Evolutionary conservation across 2,888 invertebrate genomes (phyloP).

Genomic region (Cryptus armator): DNA sequence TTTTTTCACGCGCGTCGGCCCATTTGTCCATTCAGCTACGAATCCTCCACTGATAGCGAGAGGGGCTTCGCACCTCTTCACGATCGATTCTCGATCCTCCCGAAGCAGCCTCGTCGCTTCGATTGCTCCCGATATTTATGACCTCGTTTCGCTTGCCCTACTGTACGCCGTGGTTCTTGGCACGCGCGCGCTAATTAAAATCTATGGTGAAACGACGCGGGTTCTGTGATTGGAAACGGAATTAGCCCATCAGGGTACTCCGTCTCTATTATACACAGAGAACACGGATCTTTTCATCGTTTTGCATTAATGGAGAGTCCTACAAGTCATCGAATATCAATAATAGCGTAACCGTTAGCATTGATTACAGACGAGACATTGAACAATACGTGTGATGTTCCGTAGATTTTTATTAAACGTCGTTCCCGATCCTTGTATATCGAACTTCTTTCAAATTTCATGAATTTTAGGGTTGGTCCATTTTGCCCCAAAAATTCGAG

Average conservation of each 20-base stretch:
- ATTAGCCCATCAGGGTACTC: conserved; percentile 42
- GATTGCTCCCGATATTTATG: conserved; percentile 67
- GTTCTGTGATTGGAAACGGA: conserved; percentile 59
- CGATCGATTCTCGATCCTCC: conserved; percentile 59
- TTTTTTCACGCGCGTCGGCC: conserved; percentile 46
- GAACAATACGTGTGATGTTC: neutral
- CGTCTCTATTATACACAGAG: conserved; percentile 18
- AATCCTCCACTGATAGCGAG: conserved; percentile 32
- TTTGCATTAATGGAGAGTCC: neutral
- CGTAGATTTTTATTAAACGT: too few relatives aligned
- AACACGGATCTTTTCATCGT: neutral
- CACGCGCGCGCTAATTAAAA: conserved; percentile 64
- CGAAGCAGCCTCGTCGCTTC: conserved; percentile 48
- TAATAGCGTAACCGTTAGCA: neutral
- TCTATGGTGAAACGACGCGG: conserved; percentile 50
- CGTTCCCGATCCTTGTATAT: too few relatives aligned
- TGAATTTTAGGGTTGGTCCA: too few relatives aligned
- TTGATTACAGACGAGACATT: neutral
- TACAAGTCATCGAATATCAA: neutral
- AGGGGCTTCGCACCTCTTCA: conserved; percentile 36
- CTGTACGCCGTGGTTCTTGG: conserved; percentile 23
- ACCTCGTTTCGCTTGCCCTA: conserved; percentile 42
- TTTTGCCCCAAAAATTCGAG: too few relatives aligned
- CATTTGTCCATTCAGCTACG: conserved; percentile 38
- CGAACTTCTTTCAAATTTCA: too few relatives aligned